A percentile compares a stretch with the other conserved stretches of the same genome.
phyloP scores from a whole-genome alignment of 1,140 invertebrate species.

The Drosophila pseudoananassae region DNA sequence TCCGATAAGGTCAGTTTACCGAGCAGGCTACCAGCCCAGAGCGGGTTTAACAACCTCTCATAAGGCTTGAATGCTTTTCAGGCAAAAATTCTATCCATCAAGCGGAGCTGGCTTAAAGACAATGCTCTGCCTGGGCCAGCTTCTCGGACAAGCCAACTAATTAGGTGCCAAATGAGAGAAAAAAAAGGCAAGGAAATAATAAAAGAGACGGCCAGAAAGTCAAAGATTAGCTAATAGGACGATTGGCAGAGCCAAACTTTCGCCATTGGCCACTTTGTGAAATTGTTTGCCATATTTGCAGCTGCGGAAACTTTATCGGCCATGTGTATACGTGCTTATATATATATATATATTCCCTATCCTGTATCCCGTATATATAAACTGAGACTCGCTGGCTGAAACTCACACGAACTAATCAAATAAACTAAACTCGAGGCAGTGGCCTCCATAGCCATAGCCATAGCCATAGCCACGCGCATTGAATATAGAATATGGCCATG shows the following conservation, averaged over 20 bases:
- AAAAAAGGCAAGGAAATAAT: conserved; percentile 18
- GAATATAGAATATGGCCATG: conserved; percentile 39
- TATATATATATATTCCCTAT: background rate
- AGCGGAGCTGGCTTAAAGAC: conserved; percentile 24
- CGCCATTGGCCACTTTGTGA: conserved; percentile 72
- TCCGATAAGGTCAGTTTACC: conserved; percentile 28
- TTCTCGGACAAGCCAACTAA: conserved; percentile 48
- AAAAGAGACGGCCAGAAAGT: conserved; percentile 31
- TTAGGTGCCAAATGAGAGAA: conserved; percentile 54
- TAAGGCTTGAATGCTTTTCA: background rate
- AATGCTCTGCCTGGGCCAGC: conserved; percentile 5
- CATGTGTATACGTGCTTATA: background rate
- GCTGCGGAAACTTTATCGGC: conserved; percentile 67
- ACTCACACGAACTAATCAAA: conserved; percentile 64
- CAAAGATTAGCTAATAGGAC: conserved; percentile 74
- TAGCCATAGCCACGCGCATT: conserved; percentile 33
- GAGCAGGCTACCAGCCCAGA: background rate
- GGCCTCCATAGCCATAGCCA: background rate
- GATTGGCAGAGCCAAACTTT: conserved; percentile 67
- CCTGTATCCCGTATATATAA: background rate
- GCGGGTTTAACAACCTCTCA: background rate
- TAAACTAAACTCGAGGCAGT: conserved; percentile 55
- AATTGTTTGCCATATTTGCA: conserved; percentile 81
- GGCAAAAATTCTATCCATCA: background rate
- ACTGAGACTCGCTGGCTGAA: conserved; percentile 1